Evolutionary conservation across 2,113 vertebrate species (phyloP).

Genomic region (Holacanthus passer): DNA sequence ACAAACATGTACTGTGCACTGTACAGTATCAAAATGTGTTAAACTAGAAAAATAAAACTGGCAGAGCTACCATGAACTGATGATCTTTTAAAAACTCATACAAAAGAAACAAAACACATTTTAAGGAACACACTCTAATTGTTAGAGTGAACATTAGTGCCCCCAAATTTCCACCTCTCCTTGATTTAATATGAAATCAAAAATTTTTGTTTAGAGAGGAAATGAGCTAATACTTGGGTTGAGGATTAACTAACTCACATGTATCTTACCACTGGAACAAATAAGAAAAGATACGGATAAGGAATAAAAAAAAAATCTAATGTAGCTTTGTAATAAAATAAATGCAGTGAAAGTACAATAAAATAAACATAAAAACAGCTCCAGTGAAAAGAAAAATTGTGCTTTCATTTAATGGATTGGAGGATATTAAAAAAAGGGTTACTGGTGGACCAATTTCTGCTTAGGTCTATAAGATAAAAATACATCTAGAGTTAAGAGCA

Average conservation of each 20-base stretch:
- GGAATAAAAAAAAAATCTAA: not conserved
- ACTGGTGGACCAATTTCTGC: constrained; percentile 3
- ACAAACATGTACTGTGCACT: constrained; percentile 37
- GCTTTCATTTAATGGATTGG: constrained; percentile 47
- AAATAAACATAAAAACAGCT: constrained; percentile 10
- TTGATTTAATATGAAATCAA: no score
- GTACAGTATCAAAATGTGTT: constrained; percentile 42
- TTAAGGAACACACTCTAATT: not conserved
- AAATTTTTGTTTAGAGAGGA: not conserved
- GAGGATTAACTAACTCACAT: not conserved
- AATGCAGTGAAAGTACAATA: not conserved
- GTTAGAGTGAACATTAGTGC: not conserved
- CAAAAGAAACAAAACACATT: not conserved
- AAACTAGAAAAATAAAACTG: constrained; percentile 39
- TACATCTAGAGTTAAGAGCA: constrained; percentile 9
- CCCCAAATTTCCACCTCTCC: no score
- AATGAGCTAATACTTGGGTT: not conserved
- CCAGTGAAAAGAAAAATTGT: constrained; percentile 26
- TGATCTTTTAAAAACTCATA: not conserved
- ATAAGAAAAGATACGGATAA: not conserved
- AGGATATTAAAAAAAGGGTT: constrained; percentile 30
- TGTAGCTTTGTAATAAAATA: not conserved
- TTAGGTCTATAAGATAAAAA: constrained; percentile 26
- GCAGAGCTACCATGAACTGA: constrained; percentile 6
- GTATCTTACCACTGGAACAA: not conserved